Evolutionary conservation across 2,888 invertebrate genomes (phyloP), one percentile per base, ranked within the genome.

Genomic region (Mythimna lalbum): DNA sequence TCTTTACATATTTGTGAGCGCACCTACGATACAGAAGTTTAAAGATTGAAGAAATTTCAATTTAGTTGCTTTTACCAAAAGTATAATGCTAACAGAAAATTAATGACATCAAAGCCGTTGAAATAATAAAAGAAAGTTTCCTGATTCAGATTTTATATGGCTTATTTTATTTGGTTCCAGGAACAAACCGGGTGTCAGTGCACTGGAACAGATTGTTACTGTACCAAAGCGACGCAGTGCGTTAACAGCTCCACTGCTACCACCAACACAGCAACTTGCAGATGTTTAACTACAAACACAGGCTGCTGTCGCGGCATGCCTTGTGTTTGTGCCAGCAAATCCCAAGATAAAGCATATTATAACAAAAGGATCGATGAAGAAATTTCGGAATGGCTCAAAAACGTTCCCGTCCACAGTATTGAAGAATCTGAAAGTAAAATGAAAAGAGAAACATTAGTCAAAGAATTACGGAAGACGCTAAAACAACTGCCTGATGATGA

Each of bases 341-440:
- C 57, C 4, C 56, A 69, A 31, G 43, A 69, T 6, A 62, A 64
- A 62, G 43, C 23, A 12, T 82, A 82, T 33, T 80, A 66, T 36
- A 66, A 57, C 23, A 69, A 63, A 9, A 75, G 67, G 63, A 77
- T 86, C 17, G 77, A 82, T 50, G 75, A 89, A 62, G 76, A 78
- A 39, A 80, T 90, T 0, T 60, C 67, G 0, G 69, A 85, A 12
- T 93, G 92, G 92, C 69, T 90, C 0, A 73, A 83, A 57, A 81
- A 86, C 3, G 64, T 93, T 12, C 91, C 92, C 0, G 82, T 91
- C 0, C 81, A 80, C 43, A 76, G 81, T 0, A 81, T 86, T 27
- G 90, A 91, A 49, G 76, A 67, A 9, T 19, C 69, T 21, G 57
- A 70, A 31, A 83, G 82, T 33, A 88, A 80, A 69, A 39, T 5